These are phyloP conservation scores for Aviceda leuphotes DNA, from an alignment of 2,797 vertebrate species.

Conservation along the genomic window DNA sequence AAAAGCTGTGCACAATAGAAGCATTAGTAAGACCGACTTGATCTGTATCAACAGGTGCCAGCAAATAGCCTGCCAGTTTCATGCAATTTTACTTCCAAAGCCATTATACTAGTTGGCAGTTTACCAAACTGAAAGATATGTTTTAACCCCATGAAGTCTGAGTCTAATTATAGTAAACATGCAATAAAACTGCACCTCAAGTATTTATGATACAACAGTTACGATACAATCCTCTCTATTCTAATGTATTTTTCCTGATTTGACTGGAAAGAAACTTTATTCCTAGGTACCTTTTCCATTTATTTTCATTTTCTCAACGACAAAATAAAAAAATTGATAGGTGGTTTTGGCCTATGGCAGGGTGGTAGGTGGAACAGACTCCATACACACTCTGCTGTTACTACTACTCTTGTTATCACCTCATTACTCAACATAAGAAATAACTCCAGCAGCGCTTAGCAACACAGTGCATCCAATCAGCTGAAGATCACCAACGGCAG, in stretches of 20 bases:
- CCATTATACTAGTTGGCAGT: conserved; percentile 14
- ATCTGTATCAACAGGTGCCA: conserved; percentile 48
- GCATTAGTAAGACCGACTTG: not conserved
- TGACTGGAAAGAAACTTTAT: not conserved
- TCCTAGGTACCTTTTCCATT: not conserved
- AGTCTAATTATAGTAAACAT: not conserved
- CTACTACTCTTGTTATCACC: not conserved
- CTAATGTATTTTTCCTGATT: not conserved
- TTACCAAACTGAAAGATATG: not conserved
- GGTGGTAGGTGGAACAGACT: not conserved
- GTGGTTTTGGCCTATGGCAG: not conserved
- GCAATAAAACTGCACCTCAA: not conserved
- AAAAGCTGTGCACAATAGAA: not conserved
- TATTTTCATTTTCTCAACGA: not conserved
- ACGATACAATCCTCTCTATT: not conserved
- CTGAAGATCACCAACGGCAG: not conserved
- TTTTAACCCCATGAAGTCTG: not conserved
- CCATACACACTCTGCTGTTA: not conserved
- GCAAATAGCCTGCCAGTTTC: not conserved
- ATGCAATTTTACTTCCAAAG: conserved; percentile 21
- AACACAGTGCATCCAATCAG: not conserved
- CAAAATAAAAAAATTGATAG: not conserved
- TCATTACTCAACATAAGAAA: not conserved
- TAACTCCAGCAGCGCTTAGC: not conserved
- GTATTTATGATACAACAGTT: not conserved